These are phyloP conservation scores for Struthio camelus DNA, from an alignment of 2,113 vertebrate species.

Conservation along the genomic window DNA sequence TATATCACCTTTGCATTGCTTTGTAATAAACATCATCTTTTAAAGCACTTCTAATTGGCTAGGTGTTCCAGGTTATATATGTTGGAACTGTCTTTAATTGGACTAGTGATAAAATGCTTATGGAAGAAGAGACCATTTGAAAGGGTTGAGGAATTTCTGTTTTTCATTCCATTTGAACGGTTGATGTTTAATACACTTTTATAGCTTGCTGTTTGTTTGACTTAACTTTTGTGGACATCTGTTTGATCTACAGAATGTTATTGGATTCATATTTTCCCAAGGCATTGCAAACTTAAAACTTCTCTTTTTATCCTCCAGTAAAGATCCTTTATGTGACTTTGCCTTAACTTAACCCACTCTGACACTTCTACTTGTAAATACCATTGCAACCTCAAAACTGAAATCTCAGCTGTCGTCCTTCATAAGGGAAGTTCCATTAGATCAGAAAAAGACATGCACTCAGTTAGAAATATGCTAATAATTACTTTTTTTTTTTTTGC, in stretches of 20 bases:
- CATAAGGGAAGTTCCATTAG: slow-evolving; percentile 11
- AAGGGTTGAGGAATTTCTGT: not conserved
- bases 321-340: slow-evolving; percentile 15
- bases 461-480: not conserved
- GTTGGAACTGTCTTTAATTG: not conserved
- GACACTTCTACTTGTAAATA: slow-evolving; percentile 50
- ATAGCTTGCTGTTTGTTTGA: not conserved
- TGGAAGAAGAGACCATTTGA: not conserved
- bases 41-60: not conserved
- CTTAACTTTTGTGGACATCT: not conserved
- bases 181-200: not conserved
- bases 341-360: slow-evolving; percentile 28
- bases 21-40: slow-evolving; percentile 10
- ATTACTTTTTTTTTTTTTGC: not conserved
- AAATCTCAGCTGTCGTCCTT: slow-evolving; percentile 61
- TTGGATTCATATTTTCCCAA: not conserved
- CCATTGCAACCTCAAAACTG: slow-evolving; percentile 45
- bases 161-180: not conserved
- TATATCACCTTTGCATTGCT: not conserved
- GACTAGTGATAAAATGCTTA: not conserved
- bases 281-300: not conserved
- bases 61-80: not conserved
- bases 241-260: not conserved
- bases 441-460: not conserved
- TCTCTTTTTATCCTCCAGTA: not conserved